Evolutionary conservation across 2,888 invertebrate genomes (phyloP).

Genomic region (Lasioglossum villosulum): DNA sequence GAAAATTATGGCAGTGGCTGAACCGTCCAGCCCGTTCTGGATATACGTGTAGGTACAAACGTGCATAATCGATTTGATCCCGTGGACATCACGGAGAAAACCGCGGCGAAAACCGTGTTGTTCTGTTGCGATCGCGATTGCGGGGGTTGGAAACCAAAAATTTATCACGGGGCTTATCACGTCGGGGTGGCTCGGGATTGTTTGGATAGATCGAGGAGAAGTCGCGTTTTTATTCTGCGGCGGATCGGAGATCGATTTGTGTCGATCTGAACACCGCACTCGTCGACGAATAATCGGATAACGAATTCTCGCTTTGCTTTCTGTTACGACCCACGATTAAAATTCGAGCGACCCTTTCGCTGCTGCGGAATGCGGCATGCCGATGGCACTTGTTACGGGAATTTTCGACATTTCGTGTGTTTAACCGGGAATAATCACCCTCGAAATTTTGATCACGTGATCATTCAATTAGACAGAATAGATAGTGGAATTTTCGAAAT

Average conservation of each 20-base stretch:
- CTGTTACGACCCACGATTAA: background rate
- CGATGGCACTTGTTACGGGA: background rate
- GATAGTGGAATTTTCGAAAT: background rate
- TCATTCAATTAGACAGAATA: background rate
- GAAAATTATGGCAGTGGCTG: conserved; percentile 76
- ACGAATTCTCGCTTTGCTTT: background rate
- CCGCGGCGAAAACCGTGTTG: conserved; percentile 8
- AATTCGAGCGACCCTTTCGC: background rate
- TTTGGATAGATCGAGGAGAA: background rate
- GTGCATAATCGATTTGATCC: conserved; percentile 63
- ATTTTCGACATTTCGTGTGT: background rate
- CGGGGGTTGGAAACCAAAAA: conserved; percentile 45
- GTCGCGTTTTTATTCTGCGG: background rate
- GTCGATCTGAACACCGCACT: background rate
- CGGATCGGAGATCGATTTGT: background rate
- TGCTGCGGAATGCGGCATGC: background rate
- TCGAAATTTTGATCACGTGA: background rate
- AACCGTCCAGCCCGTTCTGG: conserved; percentile 85
- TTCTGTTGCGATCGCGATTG: conserved; percentile 33
- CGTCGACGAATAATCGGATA: background rate
- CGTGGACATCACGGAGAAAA: conserved; percentile 61
- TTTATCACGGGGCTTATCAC: background rate
- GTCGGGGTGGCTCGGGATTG: background rate
- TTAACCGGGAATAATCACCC: background rate
- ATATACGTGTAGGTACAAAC: conserved; percentile 78